Evolutionary conservation across 92 coral and sea anemone genomes (phyloP).

Genomic region (Virgularia gustaviana): DNA sequence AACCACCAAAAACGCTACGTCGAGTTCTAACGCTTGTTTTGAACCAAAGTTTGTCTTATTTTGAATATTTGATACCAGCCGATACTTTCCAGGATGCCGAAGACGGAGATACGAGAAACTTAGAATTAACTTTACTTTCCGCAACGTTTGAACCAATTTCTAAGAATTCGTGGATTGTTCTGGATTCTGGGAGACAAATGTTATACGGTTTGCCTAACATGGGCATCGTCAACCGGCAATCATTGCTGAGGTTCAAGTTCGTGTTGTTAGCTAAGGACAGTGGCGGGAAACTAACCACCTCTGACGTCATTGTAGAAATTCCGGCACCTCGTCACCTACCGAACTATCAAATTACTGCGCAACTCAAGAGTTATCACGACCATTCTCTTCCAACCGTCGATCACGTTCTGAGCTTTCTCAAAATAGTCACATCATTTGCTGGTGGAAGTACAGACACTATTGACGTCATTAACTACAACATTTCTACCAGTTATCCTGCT

Average conservation of each 20-base stretch:
- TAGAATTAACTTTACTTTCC: conserved; percentile 39
- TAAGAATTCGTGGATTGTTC: conserved; percentile 34
- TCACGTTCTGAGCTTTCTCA: conserved; percentile 21
- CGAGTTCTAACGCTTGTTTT: conserved; percentile 4
- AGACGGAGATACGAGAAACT: conserved; percentile 42
- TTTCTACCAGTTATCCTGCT: conserved; percentile 25
- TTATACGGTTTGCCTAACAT: conserved; percentile 39
- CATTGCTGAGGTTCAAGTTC: conserved; percentile 23
- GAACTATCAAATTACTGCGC: conserved; percentile 37
- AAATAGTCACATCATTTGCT: conserved; percentile 12
- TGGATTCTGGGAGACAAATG: conserved; percentile 33
- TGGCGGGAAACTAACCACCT: conserved; percentile 27
- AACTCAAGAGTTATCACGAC: conserved; percentile 31
- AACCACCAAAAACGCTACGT: conserved; percentile 12
- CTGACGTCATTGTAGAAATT: conserved; percentile 3
- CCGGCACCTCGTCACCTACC: not conserved
- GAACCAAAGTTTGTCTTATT: not conserved
- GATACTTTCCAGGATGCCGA: conserved; percentile 38
- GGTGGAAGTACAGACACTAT: conserved; percentile 15
- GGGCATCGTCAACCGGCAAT: conserved; percentile 6
- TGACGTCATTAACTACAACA: conserved; percentile 32
- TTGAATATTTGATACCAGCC: conserved; percentile 34
- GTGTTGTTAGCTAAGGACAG: conserved; percentile 43
- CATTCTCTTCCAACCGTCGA: conserved; percentile 20
- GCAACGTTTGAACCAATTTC: conserved; percentile 39